Evolutionary conservation across 2,113 vertebrate genomes (phyloP), one percentile per base, ranked within the genome.

Genomic region (Madoqua kirkii): DNA sequence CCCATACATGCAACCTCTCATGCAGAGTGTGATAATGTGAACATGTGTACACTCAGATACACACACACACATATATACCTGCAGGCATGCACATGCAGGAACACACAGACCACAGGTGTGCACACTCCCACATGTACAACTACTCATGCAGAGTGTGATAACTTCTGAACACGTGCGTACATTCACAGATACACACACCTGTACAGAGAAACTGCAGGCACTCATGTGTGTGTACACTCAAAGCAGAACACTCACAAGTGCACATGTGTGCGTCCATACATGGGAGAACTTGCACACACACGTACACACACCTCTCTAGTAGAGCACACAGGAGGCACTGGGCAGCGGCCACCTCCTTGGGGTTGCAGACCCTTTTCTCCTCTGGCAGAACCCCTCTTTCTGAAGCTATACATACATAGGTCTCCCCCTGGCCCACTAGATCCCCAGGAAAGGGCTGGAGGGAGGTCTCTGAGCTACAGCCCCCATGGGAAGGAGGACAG

Each of bases 151-250:
- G 52, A 40, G 23, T 64, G 3, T 6, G 31, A 48, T 8, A 16
- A 27, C 5, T 23, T 13, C 2, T 12, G 88, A 23, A 19, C 55
- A 13, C 1, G 3, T 6, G 5, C 12, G 23, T 6, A 3, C 88
- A 60, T 9, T n/a, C 11, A 7, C 1, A 2, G 27, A 9, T 23
- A n/a, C 3, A 3, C 33, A 27, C 29, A 31, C 8, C 0, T 12
- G 31, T 4, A 3, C 88, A 60, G 27, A 31, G 40, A 60, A 52
- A 52, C 52, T 27, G 0, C 40, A 60, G 8, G 12, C 59, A 50
- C 12, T 21, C 27, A 36, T 12, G 15, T 31, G 43, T 25, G 60
- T 87, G 59, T 21, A 23, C 23, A 12, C 33, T 7, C 17, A 36
- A n/a, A 25, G 27, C 31, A 17, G 50, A 52, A 59, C 45, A 60